Evolutionary conservation across 1,140 invertebrate genomes (phyloP), one percentile per base, ranked within the genome.

Genomic region (Chrysopa pallens): DNA sequence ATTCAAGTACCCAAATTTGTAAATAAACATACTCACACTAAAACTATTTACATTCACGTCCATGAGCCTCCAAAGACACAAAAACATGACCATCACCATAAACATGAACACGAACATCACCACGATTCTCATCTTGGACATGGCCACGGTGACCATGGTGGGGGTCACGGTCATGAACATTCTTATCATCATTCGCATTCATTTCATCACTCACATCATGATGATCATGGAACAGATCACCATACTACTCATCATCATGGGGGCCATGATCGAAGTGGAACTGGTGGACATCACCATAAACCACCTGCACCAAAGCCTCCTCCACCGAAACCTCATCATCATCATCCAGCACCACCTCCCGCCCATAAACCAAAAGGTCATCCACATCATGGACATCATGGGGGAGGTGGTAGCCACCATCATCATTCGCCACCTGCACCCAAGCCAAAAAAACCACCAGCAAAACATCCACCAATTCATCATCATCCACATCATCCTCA

Each of bases 261-360:
- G 12, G 51, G 51, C 29, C 45, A 49, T 17, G 45, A 48, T 12
- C 49, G 67, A 47, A 67, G 67, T 51, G 60, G 60, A 40, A 66
- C 61, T 39, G 54, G 43, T 17, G 46, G 48, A 1, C 44, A 48
- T 27, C 40, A 46, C 31, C 54, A 9, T 4, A 33, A 9, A 4
- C 31, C 8, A 11, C 8, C 8, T 33, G 8, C 8, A 9, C 8
- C 8, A 11, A 9, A 33, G 8, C 31, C 8, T 33, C 8, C 31
- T 4, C 8, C 8, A 33, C 31, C 31, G n/a, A 33, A 9, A 4
- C 31, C 8, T 4, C 8, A 12, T 33, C 31, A 33, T 6, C 8
- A 12, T 33, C 31, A 33, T 33, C 31, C 8, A 4, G 31, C 31
- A 33, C 8, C 8, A 33, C 31, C 8, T 33, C 8, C 8, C 2